These are phyloP conservation scores for Petrosia ficiformis DNA, from an alignment of 37 sponge, comb jelly and placozoan species.

Conservation along the genomic window DNA sequence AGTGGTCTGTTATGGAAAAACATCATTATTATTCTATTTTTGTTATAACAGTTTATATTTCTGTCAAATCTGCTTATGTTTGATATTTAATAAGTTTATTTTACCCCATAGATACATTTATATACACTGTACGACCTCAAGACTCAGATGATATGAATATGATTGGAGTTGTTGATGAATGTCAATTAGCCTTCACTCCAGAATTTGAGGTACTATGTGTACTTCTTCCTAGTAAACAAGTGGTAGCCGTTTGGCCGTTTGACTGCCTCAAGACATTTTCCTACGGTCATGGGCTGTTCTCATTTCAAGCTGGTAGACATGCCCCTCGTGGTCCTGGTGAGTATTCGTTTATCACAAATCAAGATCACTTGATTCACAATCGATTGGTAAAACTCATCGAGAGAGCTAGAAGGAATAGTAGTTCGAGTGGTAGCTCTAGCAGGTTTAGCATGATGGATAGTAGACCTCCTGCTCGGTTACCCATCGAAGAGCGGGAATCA, in stretches of 20 bases:
- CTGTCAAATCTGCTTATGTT: no score
- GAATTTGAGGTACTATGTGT: not conserved
- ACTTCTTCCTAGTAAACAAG: slow-evolving; percentile 7
- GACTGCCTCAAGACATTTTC: slow-evolving; percentile 46
- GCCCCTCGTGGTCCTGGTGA: slow-evolving; percentile 74
- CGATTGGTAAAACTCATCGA: slow-evolving; percentile 31
- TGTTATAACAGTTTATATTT: no score
- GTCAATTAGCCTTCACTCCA: slow-evolving; percentile 33
- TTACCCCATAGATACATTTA: slow-evolving; percentile 5
- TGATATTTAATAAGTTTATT: no score
- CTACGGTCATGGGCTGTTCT: slow-evolving; percentile 37
- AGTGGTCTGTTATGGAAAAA: no score
- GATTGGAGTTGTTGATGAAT: slow-evolving; percentile 35
- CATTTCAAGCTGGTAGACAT: slow-evolving; percentile 47
- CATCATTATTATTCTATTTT: no score
- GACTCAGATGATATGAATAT: slow-evolving; percentile 2
- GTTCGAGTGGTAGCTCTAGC: not conserved
- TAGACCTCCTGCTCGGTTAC: slow-evolving; percentile 36
- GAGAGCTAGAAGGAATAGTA: not conserved
- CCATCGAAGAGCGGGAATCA: not conserved
- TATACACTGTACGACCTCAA: slow-evolving; percentile 8
- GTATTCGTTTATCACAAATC: slow-evolving; percentile 45
- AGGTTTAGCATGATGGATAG: not conserved
- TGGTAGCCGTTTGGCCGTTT: slow-evolving; percentile 67
- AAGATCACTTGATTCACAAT: slow-evolving; percentile 42